Evolutionary conservation across 2,888 invertebrate species (phyloP), one percentile per base, ranked within the genome.

Genomic region (Rhopalosiphum nymphaeae): DNA sequence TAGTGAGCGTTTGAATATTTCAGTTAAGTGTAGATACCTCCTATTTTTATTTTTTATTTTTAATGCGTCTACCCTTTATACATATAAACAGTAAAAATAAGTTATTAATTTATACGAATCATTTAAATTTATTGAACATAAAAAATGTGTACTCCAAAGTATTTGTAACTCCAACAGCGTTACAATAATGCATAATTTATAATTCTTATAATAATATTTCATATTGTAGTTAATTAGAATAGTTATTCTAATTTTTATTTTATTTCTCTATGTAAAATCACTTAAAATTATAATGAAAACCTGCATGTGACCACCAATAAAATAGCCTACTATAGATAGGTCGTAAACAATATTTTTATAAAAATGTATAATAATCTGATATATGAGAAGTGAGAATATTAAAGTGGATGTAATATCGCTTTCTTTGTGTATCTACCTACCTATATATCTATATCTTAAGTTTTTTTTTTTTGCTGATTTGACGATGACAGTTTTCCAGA

Each of bases 401-500:
- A 84, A 78, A 89, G 36, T 85, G n/a, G 36, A 53, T 92, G 21
- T 78, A 92, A 89, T 93, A 93, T 57, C 93, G 36, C 93, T 93
- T 93, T 93, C 89, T 93, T 90, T 86, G 85, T 53, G 42, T 67
- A 42, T 78, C n/a, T 67, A 36, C 13, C 49, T 36, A 29, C 26
- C 25, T 84, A 53, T 56, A 25, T 56, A 88, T 1, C 9, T 36
- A 67, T 67, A 29, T 4, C 21, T 44, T 46, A 86, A 26, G 9
- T 53, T 84, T 91, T 16, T 78, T 86, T 56, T 91, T 86, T 91
- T 42, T 61, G 9, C 36, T n/a, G 49, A 36, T 90, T 61, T 85
- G 25, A 85, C 42, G 85, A 85, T 36, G 36, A 93, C 93, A 93
- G 90, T 93, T 93, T 93, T 89, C 29, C 90, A 86, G 85, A 93